phyloP scores from a whole-genome alignment of 2,113 vertebrate genomes.

The Labeo catla region DNA sequence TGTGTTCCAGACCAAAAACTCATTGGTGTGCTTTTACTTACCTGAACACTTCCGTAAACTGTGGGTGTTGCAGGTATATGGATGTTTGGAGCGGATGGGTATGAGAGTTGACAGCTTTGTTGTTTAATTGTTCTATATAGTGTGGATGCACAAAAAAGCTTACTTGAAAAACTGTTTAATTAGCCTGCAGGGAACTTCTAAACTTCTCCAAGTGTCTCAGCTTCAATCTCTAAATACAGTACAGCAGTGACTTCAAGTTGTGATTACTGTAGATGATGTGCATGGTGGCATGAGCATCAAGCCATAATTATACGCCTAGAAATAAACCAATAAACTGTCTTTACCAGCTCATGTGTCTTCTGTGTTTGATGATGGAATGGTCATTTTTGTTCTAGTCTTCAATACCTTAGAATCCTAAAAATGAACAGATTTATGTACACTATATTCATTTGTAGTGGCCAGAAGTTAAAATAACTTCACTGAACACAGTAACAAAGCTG shows the following conservation, averaged over 20 bases:
- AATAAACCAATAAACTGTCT: constrained; percentile 39
- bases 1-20: constrained; percentile 17
- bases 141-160: constrained; percentile 17
- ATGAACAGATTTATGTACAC: no score
- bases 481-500: no score
- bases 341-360: not conserved
- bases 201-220: constrained; percentile 3
- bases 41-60: constrained; percentile 4
- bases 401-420: not conserved
- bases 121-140: constrained; percentile 25
- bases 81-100: constrained; percentile 4
- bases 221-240: constrained; percentile 25
- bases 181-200: constrained; percentile 22
- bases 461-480: no score
- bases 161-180: constrained; percentile 24
- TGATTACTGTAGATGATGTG: constrained; percentile 39
- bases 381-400: not conserved
- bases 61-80: not conserved
- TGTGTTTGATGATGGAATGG: not conserved
- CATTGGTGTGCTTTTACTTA: not conserved
- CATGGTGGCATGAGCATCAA: constrained; percentile 52
- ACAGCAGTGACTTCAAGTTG: constrained; percentile 28
- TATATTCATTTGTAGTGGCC: no score
- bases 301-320: constrained; percentile 30
- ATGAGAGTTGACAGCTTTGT: not conserved